Percentiles rank a stretch among this genome's conserved stretches.
phyloP scores from a whole-genome alignment of 1,140 invertebrate species.

The Nixonia krombeini region DNA sequence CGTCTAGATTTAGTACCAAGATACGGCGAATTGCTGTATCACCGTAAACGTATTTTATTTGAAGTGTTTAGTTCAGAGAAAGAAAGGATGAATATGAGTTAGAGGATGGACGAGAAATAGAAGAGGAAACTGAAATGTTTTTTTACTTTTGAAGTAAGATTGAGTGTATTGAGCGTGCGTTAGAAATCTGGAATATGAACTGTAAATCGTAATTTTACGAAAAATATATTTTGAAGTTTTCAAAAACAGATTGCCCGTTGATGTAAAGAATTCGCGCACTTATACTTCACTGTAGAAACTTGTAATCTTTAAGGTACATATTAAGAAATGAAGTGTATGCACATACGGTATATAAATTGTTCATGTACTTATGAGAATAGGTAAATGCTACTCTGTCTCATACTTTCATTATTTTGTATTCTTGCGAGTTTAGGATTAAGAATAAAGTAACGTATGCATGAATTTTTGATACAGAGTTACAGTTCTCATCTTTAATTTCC shows the following conservation, averaged over 20 bases:
- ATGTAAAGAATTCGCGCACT: neutral
- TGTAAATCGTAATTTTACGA: conserved; percentile 9
- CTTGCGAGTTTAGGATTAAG: conserved; percentile 55
- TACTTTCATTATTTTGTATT: conserved; percentile 65
- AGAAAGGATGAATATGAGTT: conserved; percentile 45
- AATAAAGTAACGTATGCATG: conserved; percentile 59
- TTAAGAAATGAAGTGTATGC: neutral
- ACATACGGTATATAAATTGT: neutral
- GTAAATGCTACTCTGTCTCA: conserved; percentile 12
- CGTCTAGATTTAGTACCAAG: no score
- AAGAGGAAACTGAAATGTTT: no score
- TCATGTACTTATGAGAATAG: neutral
- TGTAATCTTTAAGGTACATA: no score
- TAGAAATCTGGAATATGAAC: conserved; percentile 12
- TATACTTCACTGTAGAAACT: neutral
- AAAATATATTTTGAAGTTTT: neutral
- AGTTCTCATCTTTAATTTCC: no score
- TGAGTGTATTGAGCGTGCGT: neutral
- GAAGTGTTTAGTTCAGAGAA: conserved; percentile 39
- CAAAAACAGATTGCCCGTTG: neutral
- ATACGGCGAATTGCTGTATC: neutral
- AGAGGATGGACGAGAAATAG: conserved; percentile 43
- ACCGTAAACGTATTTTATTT: conserved; percentile 22
- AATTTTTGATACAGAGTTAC: no score
- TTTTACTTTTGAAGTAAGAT: conserved; percentile 8